Evolutionary conservation across 37 sponge, comb jelly and placozoan species (phyloP).

Genomic region (Chondrosia reniformis): DNA sequence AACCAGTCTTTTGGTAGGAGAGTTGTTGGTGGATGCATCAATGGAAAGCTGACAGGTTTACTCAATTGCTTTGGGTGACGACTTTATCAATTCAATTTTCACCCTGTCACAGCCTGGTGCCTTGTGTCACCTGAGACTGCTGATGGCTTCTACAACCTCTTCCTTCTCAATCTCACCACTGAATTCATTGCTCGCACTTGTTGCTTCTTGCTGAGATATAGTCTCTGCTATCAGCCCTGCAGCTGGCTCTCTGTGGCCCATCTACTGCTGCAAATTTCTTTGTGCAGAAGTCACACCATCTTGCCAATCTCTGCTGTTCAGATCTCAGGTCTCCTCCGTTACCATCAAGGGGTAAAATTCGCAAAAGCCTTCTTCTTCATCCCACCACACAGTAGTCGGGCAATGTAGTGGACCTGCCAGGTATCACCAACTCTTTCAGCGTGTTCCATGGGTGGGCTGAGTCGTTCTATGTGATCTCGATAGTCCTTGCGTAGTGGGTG

Average conservation of each 20-base stretch:
- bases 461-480: background rate
- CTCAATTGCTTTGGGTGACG: background rate
- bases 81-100: background rate
- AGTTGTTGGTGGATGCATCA: background rate
- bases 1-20: background rate
- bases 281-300: background rate
- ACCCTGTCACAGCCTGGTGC: conserved; percentile 4
- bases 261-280: background rate
- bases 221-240: background rate
- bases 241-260: background rate
- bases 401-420: background rate
- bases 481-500: background rate
- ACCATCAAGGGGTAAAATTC: background rate
- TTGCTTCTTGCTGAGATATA: background rate
- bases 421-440: background rate
- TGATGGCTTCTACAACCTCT: background rate
- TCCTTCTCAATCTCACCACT: background rate
- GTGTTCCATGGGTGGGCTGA: background rate
- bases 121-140: background rate
- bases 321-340: background rate
- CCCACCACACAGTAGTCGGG: background rate
- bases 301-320: too few species aligned
- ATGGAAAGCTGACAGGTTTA: background rate
- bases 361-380: background rate
- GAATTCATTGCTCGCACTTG: background rate